phyloP scores from a whole-genome alignment of 2,888 invertebrate species.

The Tenthredo amoena region DNA sequence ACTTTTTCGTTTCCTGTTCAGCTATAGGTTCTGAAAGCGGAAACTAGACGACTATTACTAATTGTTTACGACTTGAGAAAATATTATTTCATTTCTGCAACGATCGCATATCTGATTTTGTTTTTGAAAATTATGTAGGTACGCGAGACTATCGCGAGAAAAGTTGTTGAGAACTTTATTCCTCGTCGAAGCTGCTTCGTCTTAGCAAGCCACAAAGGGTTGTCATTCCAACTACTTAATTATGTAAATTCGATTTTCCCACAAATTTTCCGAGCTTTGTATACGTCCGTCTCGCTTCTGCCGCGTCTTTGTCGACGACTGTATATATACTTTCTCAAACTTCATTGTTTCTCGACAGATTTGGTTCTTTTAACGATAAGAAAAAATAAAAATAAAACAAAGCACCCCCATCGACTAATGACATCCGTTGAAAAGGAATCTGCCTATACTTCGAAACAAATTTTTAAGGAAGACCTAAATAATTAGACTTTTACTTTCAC shows the following conservation, averaged over 20 bases:
- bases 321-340: not conserved
- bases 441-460: not conserved
- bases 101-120: not conserved
- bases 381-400: not conserved
- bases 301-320: not conserved
- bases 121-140: not conserved
- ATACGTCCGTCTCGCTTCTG: not conserved
- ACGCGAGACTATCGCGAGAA: not conserved
- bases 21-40: not conserved
- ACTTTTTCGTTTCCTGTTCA: not conserved
- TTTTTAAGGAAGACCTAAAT: not conserved
- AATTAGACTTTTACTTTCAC: not conserved
- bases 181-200: not conserved
- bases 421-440: not conserved
- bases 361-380: not conserved
- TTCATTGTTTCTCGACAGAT: slow-evolving; percentile 20
- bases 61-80: not conserved
- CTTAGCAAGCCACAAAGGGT: slow-evolving; percentile 19
- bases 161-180: not conserved
- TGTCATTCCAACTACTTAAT: slow-evolving; percentile 20
- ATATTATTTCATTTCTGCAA: not conserved
- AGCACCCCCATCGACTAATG: slow-evolving; percentile 1
- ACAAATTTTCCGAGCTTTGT: slow-evolving; percentile 6
- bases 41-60: not conserved
- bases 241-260: slow-evolving; percentile 22